These are phyloP conservation scores for Phengaris alcon DNA, from an alignment of 2,888 invertebrate genomes.

Conservation along the genomic window DNA sequence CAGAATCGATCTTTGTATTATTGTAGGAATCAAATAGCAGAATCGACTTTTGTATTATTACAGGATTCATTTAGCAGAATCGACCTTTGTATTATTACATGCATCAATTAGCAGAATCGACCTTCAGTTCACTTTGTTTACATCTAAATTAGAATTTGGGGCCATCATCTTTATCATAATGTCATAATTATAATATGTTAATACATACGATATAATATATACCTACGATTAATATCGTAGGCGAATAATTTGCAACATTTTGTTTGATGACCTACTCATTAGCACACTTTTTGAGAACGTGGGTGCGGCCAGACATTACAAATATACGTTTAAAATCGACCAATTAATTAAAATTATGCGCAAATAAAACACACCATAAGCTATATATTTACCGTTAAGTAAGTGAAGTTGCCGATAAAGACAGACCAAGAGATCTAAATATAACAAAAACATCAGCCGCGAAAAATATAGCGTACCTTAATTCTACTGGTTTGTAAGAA, in stretches of 20 bases:
- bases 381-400: not conserved
- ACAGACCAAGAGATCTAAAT: not conserved
- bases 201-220: too few species aligned
- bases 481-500: too few species aligned
- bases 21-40: too few species aligned
- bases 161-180: not conserved
- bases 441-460: not conserved
- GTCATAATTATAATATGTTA: not conserved
- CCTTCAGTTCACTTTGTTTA: not conserved
- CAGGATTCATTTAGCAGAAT: too few species aligned
- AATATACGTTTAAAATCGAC: constrained; percentile 1
- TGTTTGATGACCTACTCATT: constrained; percentile 18
- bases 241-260: constrained; percentile 24
- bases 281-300: constrained; percentile 12
- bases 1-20: too few species aligned
- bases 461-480: not conserved
- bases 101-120: too few species aligned
- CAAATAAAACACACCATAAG: not conserved
- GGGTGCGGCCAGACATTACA: not conserved
- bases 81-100: too few species aligned
- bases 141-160: not conserved
- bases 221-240: constrained; percentile 10
- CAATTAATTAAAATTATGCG: constrained; percentile 11
- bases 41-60: too few species aligned
- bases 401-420: not conserved